Evolutionary conservation across 2,797 vertebrate genomes (phyloP).

Genomic region (Ctenochaetus hawaiiensis): DNA sequence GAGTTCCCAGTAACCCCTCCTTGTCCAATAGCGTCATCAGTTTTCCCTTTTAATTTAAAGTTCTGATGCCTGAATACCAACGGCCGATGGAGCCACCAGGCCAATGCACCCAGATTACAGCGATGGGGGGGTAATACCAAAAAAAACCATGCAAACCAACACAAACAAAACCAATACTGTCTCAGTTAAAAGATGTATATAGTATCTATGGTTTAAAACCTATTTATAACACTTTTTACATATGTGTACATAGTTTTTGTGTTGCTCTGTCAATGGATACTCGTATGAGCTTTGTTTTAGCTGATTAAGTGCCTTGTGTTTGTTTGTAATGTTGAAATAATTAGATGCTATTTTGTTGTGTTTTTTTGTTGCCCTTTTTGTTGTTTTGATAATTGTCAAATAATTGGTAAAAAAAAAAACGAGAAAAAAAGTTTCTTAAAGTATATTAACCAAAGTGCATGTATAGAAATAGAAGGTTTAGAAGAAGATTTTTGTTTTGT

Average conservation of each 20-base stretch:
- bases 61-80: slow-evolving; percentile 49
- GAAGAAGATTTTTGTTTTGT: slow-evolving; percentile 20
- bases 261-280: slow-evolving; percentile 89
- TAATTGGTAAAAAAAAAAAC: slow-evolving; percentile 58
- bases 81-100: slow-evolving; percentile 46
- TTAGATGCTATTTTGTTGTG: slow-evolving; percentile 82
- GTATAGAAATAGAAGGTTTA: slow-evolving; percentile 76
- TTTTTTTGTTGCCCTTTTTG: slow-evolving; percentile 50
- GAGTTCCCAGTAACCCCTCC: slow-evolving; percentile 59
- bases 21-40: slow-evolving; percentile 49
- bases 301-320: slow-evolving; percentile 94
- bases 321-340: slow-evolving; percentile 90
- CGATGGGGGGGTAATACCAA: slow-evolving; percentile 71
- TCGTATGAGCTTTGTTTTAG: slow-evolving; percentile 86
- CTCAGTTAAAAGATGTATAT: slow-evolving; percentile 99
- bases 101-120: slow-evolving; percentile 45
- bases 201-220: slow-evolving; percentile 99
- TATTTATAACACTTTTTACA: slow-evolving; percentile 99
- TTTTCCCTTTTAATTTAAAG: slow-evolving; percentile 47
- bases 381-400: slow-evolving; percentile 79
- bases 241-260: slow-evolving; percentile 99
- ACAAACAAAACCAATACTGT: slow-evolving; percentile 87
- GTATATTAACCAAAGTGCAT: slow-evolving; percentile 87
- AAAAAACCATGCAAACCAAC: slow-evolving; percentile 70
- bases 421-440: slow-evolving; percentile 52